Evolutionary conservation across 2,797 vertebrate genomes (phyloP).

Genomic region (Gouania willdenowi): DNA sequence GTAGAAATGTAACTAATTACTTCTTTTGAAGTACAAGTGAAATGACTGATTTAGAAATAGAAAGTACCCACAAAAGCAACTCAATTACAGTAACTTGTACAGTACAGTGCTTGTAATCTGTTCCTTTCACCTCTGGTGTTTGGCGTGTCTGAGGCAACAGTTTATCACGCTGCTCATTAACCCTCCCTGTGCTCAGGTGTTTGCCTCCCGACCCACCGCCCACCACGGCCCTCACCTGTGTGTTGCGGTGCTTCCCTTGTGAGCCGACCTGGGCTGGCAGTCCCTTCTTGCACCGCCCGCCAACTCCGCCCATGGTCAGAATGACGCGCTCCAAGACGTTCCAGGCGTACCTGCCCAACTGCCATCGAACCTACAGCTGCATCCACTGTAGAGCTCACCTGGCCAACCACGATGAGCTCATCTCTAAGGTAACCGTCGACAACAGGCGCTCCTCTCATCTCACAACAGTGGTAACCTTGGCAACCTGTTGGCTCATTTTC

Average conservation of each 20-base stretch:
- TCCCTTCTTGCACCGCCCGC: conserved; percentile 91
- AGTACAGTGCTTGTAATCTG: no score
- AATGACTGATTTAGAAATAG: no score
- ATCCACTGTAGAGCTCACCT: conserved; percentile 97
- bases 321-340: conserved; percentile 96
- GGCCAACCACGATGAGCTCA: conserved; percentile 98
- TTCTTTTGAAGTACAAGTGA: no score
- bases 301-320: conserved; percentile 89
- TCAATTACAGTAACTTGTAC: no score
- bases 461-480: background rate
- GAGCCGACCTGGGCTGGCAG: conserved; percentile 97
- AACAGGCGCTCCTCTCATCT: background rate
- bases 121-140: no score
- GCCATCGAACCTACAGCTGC: conserved; percentile 98
- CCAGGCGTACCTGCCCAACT: conserved; percentile 95
- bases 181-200: conserved; percentile 61
- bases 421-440: conserved; percentile 87
- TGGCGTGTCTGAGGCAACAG: no score
- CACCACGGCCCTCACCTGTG: conserved; percentile 99
- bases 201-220: conserved; percentile 86
- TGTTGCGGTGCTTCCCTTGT: conserved; percentile 98
- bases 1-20: no score
- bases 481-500: conserved; percentile 14
- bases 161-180: background rate
- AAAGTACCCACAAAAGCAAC: no score